Evolutionary conservation across 2,888 invertebrate species (phyloP).

Genomic region (Spicauda simplicius): DNA sequence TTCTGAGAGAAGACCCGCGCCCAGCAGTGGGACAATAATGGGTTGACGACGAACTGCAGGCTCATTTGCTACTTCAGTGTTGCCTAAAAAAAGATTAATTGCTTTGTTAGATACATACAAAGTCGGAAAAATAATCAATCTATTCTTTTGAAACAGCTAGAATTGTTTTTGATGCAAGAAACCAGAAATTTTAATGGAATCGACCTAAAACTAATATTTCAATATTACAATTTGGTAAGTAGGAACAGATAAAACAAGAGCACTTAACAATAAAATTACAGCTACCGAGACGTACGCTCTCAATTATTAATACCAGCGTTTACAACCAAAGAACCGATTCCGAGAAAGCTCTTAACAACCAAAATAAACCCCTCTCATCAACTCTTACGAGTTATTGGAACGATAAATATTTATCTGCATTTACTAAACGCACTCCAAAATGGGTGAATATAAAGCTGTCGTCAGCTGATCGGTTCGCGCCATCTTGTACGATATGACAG

Average conservation of each 20-base stretch:
- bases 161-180: too few species aligned
- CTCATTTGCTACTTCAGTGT: too few species aligned
- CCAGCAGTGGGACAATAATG: too few species aligned
- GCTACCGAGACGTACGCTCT: conserved; percentile 16
- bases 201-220: too few species aligned
- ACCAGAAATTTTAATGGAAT: too few species aligned
- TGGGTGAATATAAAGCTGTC: conserved; percentile 75
- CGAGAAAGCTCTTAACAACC: conserved; percentile 51
- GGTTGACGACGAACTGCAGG: too few species aligned
- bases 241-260: conserved; percentile 36
- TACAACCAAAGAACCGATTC: conserved; percentile 35
- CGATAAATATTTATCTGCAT: conserved; percentile 81
- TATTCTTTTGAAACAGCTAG: too few species aligned
- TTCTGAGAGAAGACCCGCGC: too few species aligned
- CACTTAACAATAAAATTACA: conserved; percentile 8
- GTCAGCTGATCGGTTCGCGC: conserved; percentile 69
- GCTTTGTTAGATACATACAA: too few species aligned
- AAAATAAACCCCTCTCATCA: conserved; percentile 67
- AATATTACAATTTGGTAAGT: not conserved
- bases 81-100: too few species aligned
- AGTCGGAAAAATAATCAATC: too few species aligned
- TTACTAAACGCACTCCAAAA: conserved; percentile 80
- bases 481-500: conserved; percentile 64
- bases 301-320: conserved; percentile 36
- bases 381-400: conserved; percentile 58